phyloP scores from a whole-genome alignment of 2,113 vertebrate genomes.

The Acanthisitta chloris region DNA sequence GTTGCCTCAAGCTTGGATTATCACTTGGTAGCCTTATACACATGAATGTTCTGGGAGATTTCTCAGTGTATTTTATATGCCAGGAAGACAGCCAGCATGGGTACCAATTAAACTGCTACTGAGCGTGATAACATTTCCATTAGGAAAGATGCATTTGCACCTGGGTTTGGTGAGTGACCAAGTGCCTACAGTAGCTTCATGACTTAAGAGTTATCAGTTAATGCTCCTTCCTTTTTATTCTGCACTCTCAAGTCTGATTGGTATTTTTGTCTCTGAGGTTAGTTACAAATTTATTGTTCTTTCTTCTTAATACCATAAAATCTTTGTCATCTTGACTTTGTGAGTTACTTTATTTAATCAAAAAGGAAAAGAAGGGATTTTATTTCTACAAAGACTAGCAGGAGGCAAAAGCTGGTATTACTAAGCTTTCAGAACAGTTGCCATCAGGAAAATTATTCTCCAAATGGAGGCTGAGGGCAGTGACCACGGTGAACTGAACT shows the following conservation, averaged over 20 bases:
- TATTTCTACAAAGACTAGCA: neutral
- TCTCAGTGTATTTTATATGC: neutral
- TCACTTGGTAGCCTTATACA: neutral
- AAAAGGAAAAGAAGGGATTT: neutral
- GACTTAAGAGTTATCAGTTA: neutral
- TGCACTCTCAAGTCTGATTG: neutral
- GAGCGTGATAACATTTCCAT: neutral
- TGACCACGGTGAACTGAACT: neutral
- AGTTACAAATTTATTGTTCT: neutral
- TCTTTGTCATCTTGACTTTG: neutral
- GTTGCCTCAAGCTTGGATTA: neutral
- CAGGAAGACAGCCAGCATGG: neutral
- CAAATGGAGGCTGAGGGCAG: neutral
- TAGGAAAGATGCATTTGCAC: neutral
- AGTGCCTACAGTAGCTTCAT: neutral
- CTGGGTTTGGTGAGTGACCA: rapidly evolving
- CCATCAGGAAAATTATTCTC: conserved; percentile 20
- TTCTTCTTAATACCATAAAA: neutral
- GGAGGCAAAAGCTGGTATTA: neutral
- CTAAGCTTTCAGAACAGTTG: neutral
- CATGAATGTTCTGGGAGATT: neutral
- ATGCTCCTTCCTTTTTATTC: neutral
- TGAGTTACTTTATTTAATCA: conserved; percentile 5
- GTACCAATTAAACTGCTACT: neutral
- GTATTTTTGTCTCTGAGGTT: neutral